phyloP scores from a whole-genome alignment of 2,113 vertebrate genomes.

The Silurus glanis region DNA sequence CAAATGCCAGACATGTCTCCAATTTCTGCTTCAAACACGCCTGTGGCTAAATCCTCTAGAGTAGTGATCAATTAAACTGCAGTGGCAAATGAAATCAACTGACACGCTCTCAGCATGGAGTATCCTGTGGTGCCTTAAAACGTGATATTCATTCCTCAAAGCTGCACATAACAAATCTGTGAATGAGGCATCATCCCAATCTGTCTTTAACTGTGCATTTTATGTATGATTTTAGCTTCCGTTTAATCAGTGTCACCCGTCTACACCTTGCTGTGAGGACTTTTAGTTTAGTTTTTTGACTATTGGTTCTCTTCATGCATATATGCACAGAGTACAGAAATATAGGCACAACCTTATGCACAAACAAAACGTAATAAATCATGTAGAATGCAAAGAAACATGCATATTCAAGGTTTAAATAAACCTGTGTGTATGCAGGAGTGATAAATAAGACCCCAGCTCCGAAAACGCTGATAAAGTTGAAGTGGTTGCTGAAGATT shows the following conservation, averaged over 20 bases:
- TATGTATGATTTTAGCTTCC: neutral
- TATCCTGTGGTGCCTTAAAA: neutral
- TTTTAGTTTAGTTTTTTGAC: no score
- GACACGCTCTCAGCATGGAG: neutral
- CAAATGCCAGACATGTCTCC: neutral
- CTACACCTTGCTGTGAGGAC: neutral
- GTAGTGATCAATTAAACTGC: neutral
- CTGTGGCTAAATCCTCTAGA: neutral
- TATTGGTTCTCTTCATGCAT: neutral
- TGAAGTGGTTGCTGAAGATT: neutral
- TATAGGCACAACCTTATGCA: neutral
- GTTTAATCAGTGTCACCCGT: neutral
- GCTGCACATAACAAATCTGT: neutral
- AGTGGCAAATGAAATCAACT: neutral
- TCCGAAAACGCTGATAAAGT: neutral
- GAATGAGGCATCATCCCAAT: neutral
- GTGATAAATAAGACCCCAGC: neutral
- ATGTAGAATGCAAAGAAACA: neutral
- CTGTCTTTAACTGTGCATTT: neutral
- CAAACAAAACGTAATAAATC: neutral
- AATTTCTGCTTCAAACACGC: neutral
- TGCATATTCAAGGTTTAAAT: neutral
- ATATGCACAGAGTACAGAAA: neutral
- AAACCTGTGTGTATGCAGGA: neutral
- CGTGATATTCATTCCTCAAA: neutral